These are phyloP conservation scores for Argyrosomus japonicus DNA, from an alignment of 2,113 vertebrate genomes.

Conservation along the genomic window DNA sequence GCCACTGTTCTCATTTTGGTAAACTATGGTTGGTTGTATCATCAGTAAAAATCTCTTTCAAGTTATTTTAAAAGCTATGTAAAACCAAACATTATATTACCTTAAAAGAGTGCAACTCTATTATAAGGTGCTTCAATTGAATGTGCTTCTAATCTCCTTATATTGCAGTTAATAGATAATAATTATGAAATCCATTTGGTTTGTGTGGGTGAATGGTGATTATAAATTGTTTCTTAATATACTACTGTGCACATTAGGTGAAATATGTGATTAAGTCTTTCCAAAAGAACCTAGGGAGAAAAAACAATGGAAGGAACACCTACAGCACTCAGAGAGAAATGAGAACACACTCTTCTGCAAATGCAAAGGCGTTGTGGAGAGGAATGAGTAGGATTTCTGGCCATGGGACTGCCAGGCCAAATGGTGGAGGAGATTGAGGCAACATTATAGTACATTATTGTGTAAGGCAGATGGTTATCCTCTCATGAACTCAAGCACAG, in stretches of 20 bases:
- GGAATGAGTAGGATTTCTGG: conserved; percentile 18
- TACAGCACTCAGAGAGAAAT: conserved; percentile 7
- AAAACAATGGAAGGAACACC: conserved; percentile 1
- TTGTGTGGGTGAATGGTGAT: not conserved
- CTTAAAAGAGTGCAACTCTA: too few species aligned
- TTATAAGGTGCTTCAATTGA: not conserved
- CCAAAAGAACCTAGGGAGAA: not conserved
- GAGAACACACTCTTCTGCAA: not conserved
- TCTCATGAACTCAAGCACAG: not conserved
- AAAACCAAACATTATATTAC: not conserved
- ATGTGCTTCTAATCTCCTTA: not conserved
- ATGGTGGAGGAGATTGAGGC: not conserved
- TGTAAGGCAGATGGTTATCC: not conserved
- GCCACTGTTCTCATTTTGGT: too few species aligned
- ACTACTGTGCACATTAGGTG: not conserved
- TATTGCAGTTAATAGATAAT: not conserved
- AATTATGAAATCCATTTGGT: not conserved
- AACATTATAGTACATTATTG: not conserved
- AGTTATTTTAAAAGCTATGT: not conserved
- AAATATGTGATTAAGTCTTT: not conserved
- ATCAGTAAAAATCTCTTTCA: too few species aligned
- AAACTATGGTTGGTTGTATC: too few species aligned
- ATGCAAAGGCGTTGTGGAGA: conserved; percentile 2
- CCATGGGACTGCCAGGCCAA: not conserved
- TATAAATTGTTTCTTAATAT: not conserved